Percentiles rank a stretch among this genome's conserved stretches.
phyloP scores from a whole-genome alignment of 53 echinoderm and acorn worm species.

The Patiria pectinifera region DNA sequence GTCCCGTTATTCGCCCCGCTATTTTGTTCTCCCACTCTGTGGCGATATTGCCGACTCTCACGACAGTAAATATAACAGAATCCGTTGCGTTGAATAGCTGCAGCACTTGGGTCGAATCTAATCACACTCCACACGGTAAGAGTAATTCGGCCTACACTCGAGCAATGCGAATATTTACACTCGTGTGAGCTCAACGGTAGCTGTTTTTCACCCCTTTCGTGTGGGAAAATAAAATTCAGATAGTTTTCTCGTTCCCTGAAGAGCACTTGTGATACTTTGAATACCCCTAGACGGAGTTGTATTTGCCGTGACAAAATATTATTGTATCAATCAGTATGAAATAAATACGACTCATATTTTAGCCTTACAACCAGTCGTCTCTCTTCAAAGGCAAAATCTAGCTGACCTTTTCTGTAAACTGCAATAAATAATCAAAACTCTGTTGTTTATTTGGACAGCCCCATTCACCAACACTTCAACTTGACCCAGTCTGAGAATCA shows the following conservation, averaged over 20 bases:
- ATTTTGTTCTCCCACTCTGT: background rate
- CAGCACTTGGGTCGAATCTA: conserved; percentile 13
- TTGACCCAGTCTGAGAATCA: too few species aligned
- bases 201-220: background rate
- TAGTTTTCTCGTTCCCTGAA: background rate
- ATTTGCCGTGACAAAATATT: background rate
- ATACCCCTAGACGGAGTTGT: background rate
- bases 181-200: background rate
- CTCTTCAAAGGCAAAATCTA: background rate
- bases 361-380: background rate
- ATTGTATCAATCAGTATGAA: background rate
- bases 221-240: background rate
- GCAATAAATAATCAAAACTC: too few species aligned
- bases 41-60: background rate
- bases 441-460: too few species aligned
- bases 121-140: conserved; percentile 32
- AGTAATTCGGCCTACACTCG: conserved; percentile 39
- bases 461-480: too few species aligned
- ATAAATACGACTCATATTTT: background rate
- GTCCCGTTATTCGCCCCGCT: background rate
- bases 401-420: background rate
- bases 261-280: background rate
- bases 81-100: background rate
- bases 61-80: conserved; percentile 42
- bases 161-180: conserved; percentile 45